Base-by-base conservation (phyloP, 2,797 vertebrate genomes). In the Dendrocincla fuliginosa region DNA sequence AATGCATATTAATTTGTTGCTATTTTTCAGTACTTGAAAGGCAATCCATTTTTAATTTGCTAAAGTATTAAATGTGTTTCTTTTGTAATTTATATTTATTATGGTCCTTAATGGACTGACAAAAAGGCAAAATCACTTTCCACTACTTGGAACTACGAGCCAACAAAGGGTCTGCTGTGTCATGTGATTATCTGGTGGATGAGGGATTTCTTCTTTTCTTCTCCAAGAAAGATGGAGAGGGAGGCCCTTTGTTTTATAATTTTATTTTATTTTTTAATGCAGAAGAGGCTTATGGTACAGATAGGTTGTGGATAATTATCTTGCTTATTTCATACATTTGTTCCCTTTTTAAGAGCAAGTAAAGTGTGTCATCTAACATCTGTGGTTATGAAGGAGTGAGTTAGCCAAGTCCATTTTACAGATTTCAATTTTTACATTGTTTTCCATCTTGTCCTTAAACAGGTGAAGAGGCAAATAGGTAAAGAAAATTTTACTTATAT, bases 81-180 rank as follows among this genome's bases (percentile, higher is more conserved):
- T 78, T 2, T 81, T 84, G 63, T 78, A 91, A 84, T 93, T 95
- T 85, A 46, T 91, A 81, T 95, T 95, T 94, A 91, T 95, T 92
- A 81, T 9, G 55, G 32, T 82, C 77, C 73, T 78, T 88, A 90
- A 68, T 73, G 88, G 63, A 77, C 79, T 84, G 87, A 88, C 83
- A 71, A 80, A 87, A 93, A 87, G 52, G 73, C 81, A 80, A 49
- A 69, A 75, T 46, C 73, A 75, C 13, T 52, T 94, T 84, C 75
- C 57, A 57, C 46, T 80, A 5, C 27, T 6, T 55, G 57, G 53
- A 80, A 32, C 32, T 44, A 5, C 0, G 0, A 74, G 22, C 33
- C 5, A 5, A 2, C 59, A 69, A 87, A 30, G 35, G 23, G 12
- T 68, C 46, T 94, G 61, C 30, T 53, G 35, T 89, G 71, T 77